A percentile compares a stretch with the other conserved stretches of the same genome.
These are phyloP conservation scores for Leptinotarsa defecta DNA, from an alignment of 1,140 invertebrate species.

Conservation along the genomic window DNA sequence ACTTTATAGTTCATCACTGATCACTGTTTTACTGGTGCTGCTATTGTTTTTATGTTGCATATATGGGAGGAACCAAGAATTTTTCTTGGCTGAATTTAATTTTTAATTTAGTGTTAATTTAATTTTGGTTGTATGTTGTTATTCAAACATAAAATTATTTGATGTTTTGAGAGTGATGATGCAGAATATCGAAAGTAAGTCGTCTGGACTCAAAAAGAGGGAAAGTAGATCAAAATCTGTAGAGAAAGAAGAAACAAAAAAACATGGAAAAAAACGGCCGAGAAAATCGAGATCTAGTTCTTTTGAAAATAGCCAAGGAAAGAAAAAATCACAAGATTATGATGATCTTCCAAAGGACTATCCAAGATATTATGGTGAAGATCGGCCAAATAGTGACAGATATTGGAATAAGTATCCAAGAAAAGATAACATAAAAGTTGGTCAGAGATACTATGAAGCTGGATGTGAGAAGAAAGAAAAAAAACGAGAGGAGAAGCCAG, in stretches of 20 bases:
- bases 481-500: constrained; percentile 28
- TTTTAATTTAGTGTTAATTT: too few species aligned
- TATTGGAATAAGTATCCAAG: constrained; percentile 57
- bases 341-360: constrained; percentile 28
- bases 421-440: constrained; percentile 46
- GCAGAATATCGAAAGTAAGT: neutral
- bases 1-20: too few species aligned
- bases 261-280: neutral
- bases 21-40: too few species aligned
- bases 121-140: too few species aligned
- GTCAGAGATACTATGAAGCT: constrained; percentile 43
- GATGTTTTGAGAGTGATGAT: too few species aligned
- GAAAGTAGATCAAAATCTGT: neutral
- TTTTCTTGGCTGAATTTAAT: too few species aligned
- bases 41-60: too few species aligned
- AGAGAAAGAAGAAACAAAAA: neutral
- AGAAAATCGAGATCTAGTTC: constrained; percentile 11
- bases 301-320: neutral
- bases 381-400: constrained; percentile 50
- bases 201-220: neutral
- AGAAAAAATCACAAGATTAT: constrained; percentile 1
- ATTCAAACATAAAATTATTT: too few species aligned
- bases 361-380: constrained; percentile 52
- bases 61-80: too few species aligned
- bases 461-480: constrained; percentile 35